These are phyloP conservation scores for Scaptomyza montana DNA, from an alignment of 1,140 invertebrate genomes.

Conservation along the genomic window DNA sequence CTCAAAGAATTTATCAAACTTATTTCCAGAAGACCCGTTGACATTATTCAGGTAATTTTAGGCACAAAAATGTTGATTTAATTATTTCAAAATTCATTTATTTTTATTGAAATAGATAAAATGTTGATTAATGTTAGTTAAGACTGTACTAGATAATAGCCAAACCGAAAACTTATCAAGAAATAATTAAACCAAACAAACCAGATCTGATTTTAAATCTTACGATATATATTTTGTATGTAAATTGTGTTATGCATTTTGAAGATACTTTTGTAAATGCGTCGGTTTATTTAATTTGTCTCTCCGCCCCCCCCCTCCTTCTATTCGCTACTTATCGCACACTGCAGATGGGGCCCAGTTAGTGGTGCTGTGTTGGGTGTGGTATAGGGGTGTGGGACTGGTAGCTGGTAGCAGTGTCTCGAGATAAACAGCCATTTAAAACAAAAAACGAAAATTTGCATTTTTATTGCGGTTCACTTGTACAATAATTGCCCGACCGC, in stretches of 20 bases:
- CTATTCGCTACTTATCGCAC: slow-evolving; percentile 9
- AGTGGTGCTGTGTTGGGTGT: not conserved
- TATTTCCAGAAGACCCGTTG: too few species aligned
- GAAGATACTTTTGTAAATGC: slow-evolving; percentile 19
- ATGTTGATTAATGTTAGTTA: too few species aligned
- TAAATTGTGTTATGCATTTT: slow-evolving; percentile 10
- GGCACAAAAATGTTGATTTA: too few species aligned
- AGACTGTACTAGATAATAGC: too few species aligned
- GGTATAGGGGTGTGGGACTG: too few species aligned
- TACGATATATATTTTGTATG: not conserved
- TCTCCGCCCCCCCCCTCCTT: not conserved
- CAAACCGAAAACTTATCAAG: not conserved
- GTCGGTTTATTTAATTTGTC: slow-evolving; percentile 47
- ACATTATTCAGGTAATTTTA: too few species aligned
- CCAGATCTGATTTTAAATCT: not conserved
- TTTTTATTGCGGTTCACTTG: slow-evolving; percentile 56
- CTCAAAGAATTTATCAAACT: too few species aligned
- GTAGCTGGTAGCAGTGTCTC: not conserved
- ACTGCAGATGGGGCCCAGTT: slow-evolving; percentile 31
- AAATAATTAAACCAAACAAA: too few species aligned
- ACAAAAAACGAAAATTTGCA: slow-evolving; percentile 48
- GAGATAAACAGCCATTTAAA: slow-evolving; percentile 39
- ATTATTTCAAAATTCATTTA: too few species aligned
- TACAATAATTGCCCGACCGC: slow-evolving; percentile 46
- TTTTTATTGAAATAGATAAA: too few species aligned